Evolutionary conservation across 2,113 vertebrate species (phyloP), one percentile per base, ranked within the genome.

Genomic region (Platanista minor): DNA sequence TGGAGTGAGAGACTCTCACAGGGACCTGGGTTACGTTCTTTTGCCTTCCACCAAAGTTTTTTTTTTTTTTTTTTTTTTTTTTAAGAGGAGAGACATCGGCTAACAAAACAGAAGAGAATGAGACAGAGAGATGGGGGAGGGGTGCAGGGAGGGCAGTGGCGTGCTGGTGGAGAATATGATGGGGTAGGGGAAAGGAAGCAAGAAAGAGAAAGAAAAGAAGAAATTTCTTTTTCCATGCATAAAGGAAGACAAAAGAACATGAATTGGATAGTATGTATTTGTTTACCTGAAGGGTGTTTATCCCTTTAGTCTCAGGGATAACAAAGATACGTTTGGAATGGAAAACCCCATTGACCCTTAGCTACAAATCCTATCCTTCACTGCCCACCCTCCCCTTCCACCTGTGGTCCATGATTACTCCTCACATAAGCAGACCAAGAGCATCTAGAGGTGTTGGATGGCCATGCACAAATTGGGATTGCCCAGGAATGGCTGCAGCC

Each of bases 1-100:
- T 0, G 0, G 17, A 0, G 0, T 9, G 39, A 36, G 27, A 31
- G 25, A 74, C 3, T 8, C 11, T 8, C 27, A 14, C 6, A 9
- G 6, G 5, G 1, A 15, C 20, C 46, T 39, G 54, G 31, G 7
- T n/a, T 12, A 13, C 18, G 33, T 74, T 52, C 77, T 62, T 86
- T 27, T 54, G 54, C n/a, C 33, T 83, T 31, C 31, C 31, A 31
- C 41, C 23, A n/a, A 3, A 8, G 13, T 43, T 78, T 72, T 78
- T 41, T 20, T 71, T 10, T 62, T 41, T 14, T 46, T 54, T 57
- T 57, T 41, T 11, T 87, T 87, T 97, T 85, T 36, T 4, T 62
- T 94, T 90, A 39, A 41, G 39, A 88, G 17, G 66, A 80, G 39
- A 89, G 54, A 95, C 4, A 94, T 91, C 43, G 85, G 54, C 17